phyloP scores from a whole-genome alignment of 2,797 vertebrate genomes.

The Siniperca scherzeri region DNA sequence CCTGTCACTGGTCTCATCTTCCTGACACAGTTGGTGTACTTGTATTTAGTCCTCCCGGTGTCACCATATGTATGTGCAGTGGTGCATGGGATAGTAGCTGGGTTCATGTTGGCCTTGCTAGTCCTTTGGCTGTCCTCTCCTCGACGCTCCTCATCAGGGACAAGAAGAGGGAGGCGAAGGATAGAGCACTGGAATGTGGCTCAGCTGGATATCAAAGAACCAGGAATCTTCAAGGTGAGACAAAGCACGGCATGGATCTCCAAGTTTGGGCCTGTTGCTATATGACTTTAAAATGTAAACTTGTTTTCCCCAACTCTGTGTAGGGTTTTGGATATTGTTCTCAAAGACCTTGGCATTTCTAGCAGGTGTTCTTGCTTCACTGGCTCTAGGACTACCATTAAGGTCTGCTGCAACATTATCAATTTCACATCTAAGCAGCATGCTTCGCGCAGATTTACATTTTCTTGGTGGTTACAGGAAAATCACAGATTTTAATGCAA shows the following conservation, averaged over 20 bases:
- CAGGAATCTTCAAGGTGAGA: slow-evolving; percentile 94
- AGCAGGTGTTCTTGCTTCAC: slow-evolving; percentile 7
- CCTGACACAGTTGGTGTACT: slow-evolving; percentile 89
- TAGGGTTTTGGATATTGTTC: not conserved
- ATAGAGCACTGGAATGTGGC: slow-evolving; percentile 82
- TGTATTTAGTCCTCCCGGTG: slow-evolving; percentile 93
- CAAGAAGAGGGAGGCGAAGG: slow-evolving; percentile 69
- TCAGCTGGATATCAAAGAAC: slow-evolving; percentile 93
- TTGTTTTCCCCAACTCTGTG: not conserved
- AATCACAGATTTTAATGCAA: not conserved
- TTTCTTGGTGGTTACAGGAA: not conserved
- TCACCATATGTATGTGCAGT: slow-evolving; percentile 91
- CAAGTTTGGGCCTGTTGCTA: not conserved
- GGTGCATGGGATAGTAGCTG: slow-evolving; percentile 90
- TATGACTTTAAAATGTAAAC: not conserved
- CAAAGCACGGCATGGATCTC: not conserved
- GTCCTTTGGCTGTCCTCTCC: slow-evolving; percentile 93
- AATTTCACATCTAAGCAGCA: not conserved
- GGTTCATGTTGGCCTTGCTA: slow-evolving; percentile 93
- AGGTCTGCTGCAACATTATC: not conserved
- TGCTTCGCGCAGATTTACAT: not conserved
- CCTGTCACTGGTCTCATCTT: slow-evolving; percentile 89
- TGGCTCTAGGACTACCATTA: not conserved
- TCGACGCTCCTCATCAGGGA: slow-evolving; percentile 69
- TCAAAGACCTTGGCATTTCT: not conserved